Percentiles rank a stretch among this genome's conserved stretches.
Evolutionary conservation across 2,113 vertebrate species (phyloP).

Genomic region (Embiotoca jacksoni): DNA sequence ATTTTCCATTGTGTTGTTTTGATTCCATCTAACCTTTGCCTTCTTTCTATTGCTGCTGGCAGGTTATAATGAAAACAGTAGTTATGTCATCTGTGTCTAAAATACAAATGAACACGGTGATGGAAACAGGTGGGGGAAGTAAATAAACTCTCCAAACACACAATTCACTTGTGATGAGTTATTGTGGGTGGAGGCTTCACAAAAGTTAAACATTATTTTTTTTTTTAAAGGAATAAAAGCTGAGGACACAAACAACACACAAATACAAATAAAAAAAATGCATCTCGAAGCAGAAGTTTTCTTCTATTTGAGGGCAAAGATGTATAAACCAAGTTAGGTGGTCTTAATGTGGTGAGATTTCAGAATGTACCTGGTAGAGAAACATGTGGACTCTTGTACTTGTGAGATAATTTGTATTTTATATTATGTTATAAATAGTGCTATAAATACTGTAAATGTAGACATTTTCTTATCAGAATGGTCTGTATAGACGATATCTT

Average conservation of each 20-base stretch:
- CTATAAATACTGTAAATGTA: background rate
- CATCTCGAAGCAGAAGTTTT: background rate
- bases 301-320: conserved; percentile 2
- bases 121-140: conserved; percentile 17
- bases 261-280: background rate
- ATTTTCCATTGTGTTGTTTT: conserved; percentile 9
- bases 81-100: background rate
- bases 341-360: too few relatives aligned
- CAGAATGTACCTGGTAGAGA: background rate
- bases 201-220: too few relatives aligned
- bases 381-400: background rate
- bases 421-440: background rate
- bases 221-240: conserved; percentile 5
- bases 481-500: background rate
- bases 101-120: conserved; percentile 8
- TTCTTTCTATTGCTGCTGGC: conserved; percentile 28
- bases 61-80: conserved; percentile 20
- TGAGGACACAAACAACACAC: background rate
- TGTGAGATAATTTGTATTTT: too few relatives aligned
- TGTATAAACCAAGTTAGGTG: background rate
- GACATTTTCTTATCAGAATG: background rate
- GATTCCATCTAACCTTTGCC: conserved; percentile 31
- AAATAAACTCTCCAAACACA: conserved; percentile 7
- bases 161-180: background rate
- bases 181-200: background rate